phyloP scores from a whole-genome alignment of 2,888 invertebrate species.

The Acrobasis repandana region DNA sequence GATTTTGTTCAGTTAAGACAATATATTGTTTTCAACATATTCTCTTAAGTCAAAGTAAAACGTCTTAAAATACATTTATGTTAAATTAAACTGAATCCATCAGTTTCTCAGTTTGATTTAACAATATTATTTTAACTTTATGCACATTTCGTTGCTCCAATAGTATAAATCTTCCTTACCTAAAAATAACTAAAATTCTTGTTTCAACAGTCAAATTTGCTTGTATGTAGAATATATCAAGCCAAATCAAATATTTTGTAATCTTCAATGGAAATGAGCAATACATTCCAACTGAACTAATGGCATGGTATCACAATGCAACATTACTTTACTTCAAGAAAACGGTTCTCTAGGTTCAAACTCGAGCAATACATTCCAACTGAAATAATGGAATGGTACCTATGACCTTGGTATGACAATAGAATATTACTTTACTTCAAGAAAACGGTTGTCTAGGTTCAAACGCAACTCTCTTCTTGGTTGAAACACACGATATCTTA shows the following conservation, averaged over 20 bases:
- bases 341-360: too few species aligned
- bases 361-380: not conserved
- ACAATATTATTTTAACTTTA: too few species aligned
- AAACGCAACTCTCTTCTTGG: not conserved
- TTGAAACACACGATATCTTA: not conserved
- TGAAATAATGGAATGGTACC: not conserved
- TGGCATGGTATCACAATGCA: too few species aligned
- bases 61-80: not conserved
- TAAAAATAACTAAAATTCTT: not conserved
- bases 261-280: not conserved
- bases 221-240: not conserved
- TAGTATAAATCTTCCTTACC: not conserved
- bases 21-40: too few species aligned
- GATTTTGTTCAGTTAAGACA: too few species aligned
- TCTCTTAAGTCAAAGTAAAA: too few species aligned
- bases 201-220: conserved; percentile 2
- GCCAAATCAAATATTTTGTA: conserved; percentile 1
- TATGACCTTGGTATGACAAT: too few species aligned
- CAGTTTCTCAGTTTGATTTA: not conserved
- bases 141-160: not conserved
- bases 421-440: too few species aligned
- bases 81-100: not conserved
- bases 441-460: not conserved
- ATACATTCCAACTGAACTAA: too few species aligned
- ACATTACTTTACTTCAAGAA: too few species aligned